A percentile compares a stretch with the other conserved stretches of the same genome.
Evolutionary conservation across 2,888 invertebrate genomes (phyloP).

Genomic region (Pheosia gnoma): DNA sequence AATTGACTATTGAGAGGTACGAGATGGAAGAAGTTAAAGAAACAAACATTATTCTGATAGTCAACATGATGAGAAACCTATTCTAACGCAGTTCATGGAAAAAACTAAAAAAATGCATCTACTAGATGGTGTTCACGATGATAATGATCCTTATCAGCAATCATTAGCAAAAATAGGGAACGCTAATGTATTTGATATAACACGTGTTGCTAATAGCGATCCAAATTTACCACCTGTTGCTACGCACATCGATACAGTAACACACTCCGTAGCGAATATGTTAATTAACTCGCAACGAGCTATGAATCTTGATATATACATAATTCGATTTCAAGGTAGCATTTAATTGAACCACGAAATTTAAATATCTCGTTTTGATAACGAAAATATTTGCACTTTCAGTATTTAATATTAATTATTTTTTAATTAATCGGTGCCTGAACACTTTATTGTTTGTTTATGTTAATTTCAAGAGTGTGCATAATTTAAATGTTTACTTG

Average conservation of each 20-base stretch:
- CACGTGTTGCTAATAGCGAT: conserved; percentile 1
- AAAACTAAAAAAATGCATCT: not conserved
- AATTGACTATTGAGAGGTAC: no score
- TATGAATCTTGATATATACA: conserved; percentile 1
- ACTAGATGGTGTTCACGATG: conserved; percentile 14
- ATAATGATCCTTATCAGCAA: conserved; percentile 22
- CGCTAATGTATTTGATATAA: conserved; percentile 12
- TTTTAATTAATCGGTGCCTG: not conserved
- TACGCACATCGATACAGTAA: not conserved
- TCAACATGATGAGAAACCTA: no score
- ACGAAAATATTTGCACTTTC: conserved; percentile 11
- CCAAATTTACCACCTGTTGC: conserved; percentile 22
- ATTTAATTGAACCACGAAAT: conserved; percentile 10
- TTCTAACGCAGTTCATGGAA: no score
- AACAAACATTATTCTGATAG: no score
- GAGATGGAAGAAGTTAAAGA: no score
- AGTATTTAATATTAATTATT: conserved; percentile 7
- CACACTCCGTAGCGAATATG: conserved; percentile 17
- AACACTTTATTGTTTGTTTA: no score
- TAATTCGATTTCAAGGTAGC: conserved; percentile 19
- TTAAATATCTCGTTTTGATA: conserved; percentile 10
- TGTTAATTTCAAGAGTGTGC: no score
- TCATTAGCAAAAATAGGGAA: conserved; percentile 19
- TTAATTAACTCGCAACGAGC: not conserved
- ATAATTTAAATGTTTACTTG: no score